phyloP scores from a whole-genome alignment of 2,888 invertebrate species.

The Oeneis ivallda region DNA sequence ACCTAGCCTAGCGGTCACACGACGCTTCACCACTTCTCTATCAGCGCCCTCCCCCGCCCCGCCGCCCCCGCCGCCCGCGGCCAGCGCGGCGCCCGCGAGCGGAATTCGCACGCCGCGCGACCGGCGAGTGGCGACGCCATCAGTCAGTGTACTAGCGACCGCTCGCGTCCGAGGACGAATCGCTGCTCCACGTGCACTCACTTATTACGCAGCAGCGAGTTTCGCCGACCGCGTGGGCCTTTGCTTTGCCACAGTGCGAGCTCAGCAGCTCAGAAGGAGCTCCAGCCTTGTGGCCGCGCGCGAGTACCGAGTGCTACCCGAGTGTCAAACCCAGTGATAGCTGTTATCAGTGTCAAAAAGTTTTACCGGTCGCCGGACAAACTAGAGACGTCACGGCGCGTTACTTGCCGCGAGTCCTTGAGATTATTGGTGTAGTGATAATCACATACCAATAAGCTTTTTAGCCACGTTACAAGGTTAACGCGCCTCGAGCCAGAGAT shows the following conservation, averaged over 20 bases:
- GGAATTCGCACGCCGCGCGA: conserved; percentile 64
- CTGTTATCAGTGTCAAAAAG: conserved; percentile 74
- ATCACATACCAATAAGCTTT: conserved; percentile 64
- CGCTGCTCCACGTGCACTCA: conserved; percentile 59
- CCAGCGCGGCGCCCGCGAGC: conserved; percentile 63
- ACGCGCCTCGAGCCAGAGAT: conserved; percentile 78
- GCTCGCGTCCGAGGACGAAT: conserved; percentile 68
- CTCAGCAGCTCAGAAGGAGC: conserved; percentile 29
- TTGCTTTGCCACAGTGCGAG: conserved; percentile 40
- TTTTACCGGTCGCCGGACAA: conserved; percentile 59
- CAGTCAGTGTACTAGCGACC: conserved; percentile 77
- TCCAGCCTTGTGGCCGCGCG: conserved; percentile 24
- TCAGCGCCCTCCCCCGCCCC: conserved; percentile 63
- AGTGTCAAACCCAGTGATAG: conserved; percentile 59
- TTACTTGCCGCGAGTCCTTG: conserved; percentile 38
- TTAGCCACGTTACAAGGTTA: conserved; percentile 81
- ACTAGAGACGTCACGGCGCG: conserved; percentile 50
- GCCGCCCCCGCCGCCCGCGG: conserved; percentile 44
- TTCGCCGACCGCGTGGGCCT: conserved; percentile 74
- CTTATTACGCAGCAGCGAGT: conserved; percentile 79
- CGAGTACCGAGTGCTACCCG: conserved; percentile 24
- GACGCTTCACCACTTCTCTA: conserved; percentile 65
- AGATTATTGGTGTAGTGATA: conserved; percentile 56
- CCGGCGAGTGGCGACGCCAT: conserved; percentile 62
- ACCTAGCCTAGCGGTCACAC: conserved; percentile 62